Base-by-base conservation (phyloP, 2,113 vertebrate genomes). In the Ameiurus melas region DNA sequence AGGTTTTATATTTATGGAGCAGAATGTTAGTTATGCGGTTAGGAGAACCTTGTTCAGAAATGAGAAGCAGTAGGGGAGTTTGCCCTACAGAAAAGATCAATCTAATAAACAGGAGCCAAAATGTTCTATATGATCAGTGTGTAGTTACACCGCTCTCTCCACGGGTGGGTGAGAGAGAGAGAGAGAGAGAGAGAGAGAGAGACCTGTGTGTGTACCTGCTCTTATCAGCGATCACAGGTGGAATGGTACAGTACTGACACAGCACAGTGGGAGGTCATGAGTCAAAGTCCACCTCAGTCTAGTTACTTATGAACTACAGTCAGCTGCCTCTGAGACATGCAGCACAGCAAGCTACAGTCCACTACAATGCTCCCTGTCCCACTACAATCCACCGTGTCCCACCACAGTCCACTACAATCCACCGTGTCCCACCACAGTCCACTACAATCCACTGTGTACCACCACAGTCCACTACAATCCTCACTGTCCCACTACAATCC, bases 271-370 rank as follows among this genome's bases (percentile, higher is more conserved):
- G 86, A 83, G 33, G 51, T 83, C 78, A 87, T 60, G 64, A 47
- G 27, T 60, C 86, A 87, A 87, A 87, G 86, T 87, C 66, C 79
- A 71, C 27, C 58, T 57, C 58, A 75, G 36, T 53, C 27, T 71
- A 60, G 78, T 87, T 87, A 87, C 79, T 83, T 51, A 87, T 87
- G 51, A 87, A 87, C 66, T 68, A 83, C 36, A 17, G n/a, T 10
- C 6, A 30, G n/a, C n/a, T 16, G 55, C 5, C 13, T n/a, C 20
- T 1, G 51, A 39, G n/a, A 85, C 30, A 58, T 25, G 51, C 12
- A 39, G 2, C 3, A 1, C 10, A 57, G 22, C 6, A 9, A 9
- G 3, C 27, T 55, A 22, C 66, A 30, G 51, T 12, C 39, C 39
- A n/a, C n/a, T n/a, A n/a, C n/a, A n/a, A n/a, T n/a, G n/a, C n/a